Evolutionary conservation across 2,888 invertebrate genomes (phyloP).

Genomic region (Cremastinae sp.): DNA sequence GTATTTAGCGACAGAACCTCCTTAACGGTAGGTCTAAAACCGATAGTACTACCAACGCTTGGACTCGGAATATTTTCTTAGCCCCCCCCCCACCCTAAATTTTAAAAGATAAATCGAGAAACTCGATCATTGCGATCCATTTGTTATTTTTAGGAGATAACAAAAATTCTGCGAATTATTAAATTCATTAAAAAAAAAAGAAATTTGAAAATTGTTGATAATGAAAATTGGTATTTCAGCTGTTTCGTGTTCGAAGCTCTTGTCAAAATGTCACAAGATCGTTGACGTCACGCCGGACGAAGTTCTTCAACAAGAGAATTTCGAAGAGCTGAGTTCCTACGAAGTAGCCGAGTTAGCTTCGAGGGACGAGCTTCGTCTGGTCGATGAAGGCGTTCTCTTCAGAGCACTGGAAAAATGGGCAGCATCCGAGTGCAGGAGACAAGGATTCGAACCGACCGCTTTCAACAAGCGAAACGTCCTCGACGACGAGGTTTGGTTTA

Average conservation of each 20-base stretch:
- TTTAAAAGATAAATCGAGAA: too few species aligned
- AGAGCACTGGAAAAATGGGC: constrained; percentile 85
- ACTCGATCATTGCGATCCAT: too few species aligned
- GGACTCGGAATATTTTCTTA: too few species aligned
- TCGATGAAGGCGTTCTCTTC: constrained; percentile 84
- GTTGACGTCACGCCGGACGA: constrained; percentile 83
- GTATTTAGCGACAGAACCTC: too few species aligned
- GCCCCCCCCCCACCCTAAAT: too few species aligned
- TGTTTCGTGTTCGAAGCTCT: constrained; percentile 83
- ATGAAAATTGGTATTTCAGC: constrained; percentile 62
- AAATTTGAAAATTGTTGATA: not conserved
- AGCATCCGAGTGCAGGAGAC: constrained; percentile 82
- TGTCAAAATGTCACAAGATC: constrained; percentile 85
- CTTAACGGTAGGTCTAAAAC: too few species aligned
- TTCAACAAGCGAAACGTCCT: constrained; percentile 82
- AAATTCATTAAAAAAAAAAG: not conserved
- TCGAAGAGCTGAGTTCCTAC: constrained; percentile 84
- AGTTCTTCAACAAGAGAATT: constrained; percentile 82
- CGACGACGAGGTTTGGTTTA: constrained; percentile 81
- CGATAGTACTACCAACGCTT: too few species aligned
- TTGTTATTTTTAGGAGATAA: too few species aligned
- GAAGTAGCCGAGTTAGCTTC: constrained; percentile 85
- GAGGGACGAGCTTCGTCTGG: constrained; percentile 86
- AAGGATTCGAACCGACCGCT: constrained; percentile 81
- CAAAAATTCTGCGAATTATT: too few species aligned